Percentiles rank a stretch among this genome's conserved stretches.
Conservation (phyloP, 2,888 invertebrate genomes). For the Rotaria magnacalcarata region DNA sequence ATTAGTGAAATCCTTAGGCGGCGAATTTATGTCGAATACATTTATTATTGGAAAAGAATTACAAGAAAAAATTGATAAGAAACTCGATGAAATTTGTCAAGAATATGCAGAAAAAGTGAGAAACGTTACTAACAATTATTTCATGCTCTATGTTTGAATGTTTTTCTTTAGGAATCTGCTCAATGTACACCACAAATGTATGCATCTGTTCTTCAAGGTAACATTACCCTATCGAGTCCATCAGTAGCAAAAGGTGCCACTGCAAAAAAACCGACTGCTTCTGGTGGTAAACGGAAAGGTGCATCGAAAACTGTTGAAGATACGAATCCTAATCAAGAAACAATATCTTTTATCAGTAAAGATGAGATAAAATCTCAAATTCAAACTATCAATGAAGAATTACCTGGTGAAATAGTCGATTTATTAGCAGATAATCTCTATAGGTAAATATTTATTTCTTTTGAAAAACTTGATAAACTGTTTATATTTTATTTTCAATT, state of each 20-base stretch:
- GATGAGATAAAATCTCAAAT: background rate
- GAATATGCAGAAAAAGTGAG: background rate
- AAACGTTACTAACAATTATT: background rate
- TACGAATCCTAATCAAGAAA: background rate
- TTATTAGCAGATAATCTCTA: constrained; percentile 70
- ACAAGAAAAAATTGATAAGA: constrained; percentile 20
- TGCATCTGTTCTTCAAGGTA: constrained; percentile 25
- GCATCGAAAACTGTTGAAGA: constrained; percentile 17
- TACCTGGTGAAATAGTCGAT: constrained; percentile 69
- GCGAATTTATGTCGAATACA: constrained; percentile 15
- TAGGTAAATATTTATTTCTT: constrained; percentile 61
- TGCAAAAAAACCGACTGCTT: constrained; percentile 37
- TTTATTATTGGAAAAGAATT: constrained; percentile 11
- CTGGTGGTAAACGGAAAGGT: constrained; percentile 4
- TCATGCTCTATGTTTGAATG: too few species aligned
- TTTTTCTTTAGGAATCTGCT: background rate
- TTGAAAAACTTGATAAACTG: constrained; percentile 34
- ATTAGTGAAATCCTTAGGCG: background rate
- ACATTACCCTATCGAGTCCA: background rate
- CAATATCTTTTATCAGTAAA: constrained; percentile 40
- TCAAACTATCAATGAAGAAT: constrained; percentile 62
- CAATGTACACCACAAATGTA: constrained; percentile 30
- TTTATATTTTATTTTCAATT: constrained; percentile 38
- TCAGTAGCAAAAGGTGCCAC: background rate
- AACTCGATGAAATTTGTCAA: background rate